Evolutionary conservation across 1,140 invertebrate genomes (phyloP).

Genomic region (Coelopa frigida): DNA sequence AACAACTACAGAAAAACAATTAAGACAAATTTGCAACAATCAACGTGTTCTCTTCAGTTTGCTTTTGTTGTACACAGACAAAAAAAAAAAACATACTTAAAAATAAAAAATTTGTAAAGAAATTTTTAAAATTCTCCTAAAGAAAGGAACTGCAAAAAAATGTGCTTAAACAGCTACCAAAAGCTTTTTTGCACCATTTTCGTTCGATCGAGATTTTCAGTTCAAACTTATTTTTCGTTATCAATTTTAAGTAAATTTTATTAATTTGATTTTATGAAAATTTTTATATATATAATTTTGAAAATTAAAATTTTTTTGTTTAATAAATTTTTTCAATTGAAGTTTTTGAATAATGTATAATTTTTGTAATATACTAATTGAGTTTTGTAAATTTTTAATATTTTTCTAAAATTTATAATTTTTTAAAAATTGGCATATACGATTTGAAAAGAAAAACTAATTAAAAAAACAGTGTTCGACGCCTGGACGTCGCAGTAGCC

Average conservation of each 20-base stretch:
- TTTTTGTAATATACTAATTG: background rate
- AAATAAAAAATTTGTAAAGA: conserved; percentile 1
- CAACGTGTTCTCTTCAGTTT: background rate
- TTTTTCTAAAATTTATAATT: background rate
- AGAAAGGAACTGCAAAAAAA: no score
- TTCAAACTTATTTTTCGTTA: background rate
- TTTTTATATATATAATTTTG: background rate
- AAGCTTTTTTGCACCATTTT: no score
- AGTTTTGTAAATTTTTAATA: background rate
- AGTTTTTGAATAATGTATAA: background rate
- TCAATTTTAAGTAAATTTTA: conserved; percentile 2
- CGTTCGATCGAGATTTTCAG: conserved; percentile 7
- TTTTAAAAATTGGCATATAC: background rate
- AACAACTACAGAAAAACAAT: background rate
- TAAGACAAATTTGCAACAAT: background rate
- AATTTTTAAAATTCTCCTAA: conserved; percentile 1
- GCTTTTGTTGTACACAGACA: background rate
- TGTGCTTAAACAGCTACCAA: conserved; percentile 7
- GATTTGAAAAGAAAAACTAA: background rate
- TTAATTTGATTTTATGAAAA: background rate
- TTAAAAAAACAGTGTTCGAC: no score
- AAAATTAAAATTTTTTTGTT: background rate
- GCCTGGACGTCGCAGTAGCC: no score
- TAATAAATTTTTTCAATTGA: background rate
- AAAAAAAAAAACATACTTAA: conserved; percentile 7